These are phyloP conservation scores for Mylabris phalerata DNA, from an alignment of 1,140 invertebrate genomes.

Conservation along the genomic window DNA sequence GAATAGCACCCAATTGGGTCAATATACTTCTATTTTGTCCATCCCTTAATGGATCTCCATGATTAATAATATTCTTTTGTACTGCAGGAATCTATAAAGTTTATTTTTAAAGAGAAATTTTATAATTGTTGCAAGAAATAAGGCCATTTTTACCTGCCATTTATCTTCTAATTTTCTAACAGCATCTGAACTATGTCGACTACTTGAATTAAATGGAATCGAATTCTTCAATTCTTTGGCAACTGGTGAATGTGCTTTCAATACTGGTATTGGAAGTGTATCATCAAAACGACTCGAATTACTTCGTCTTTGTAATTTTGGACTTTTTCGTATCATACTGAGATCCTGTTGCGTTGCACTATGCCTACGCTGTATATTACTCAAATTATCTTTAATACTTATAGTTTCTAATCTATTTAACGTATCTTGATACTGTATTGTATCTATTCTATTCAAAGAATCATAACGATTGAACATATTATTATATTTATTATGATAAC, in stretches of 20 bases:
- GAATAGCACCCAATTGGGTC: conserved; percentile 52
- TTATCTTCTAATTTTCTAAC: conserved; percentile 48
- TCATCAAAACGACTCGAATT: conserved; percentile 40
- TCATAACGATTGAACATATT: conserved; percentile 36
- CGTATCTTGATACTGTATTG: conserved; percentile 32
- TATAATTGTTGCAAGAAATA: too few relatives aligned
- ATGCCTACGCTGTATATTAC: conserved; percentile 30
- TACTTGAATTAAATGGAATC: conserved; percentile 37
- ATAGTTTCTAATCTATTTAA: conserved; percentile 34
- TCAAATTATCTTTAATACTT: conserved; percentile 30
- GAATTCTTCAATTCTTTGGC: conserved; percentile 39
- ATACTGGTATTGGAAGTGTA: conserved; percentile 46
- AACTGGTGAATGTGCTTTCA: conserved; percentile 47
- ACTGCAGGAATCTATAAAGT: conserved; percentile 43
- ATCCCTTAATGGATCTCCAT: conserved; percentile 38
- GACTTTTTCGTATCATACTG: conserved; percentile 30
- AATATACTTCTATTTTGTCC: conserved; percentile 47
- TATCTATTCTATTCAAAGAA: conserved; percentile 40
- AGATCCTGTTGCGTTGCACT: conserved; percentile 41
- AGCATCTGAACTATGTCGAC: conserved; percentile 34
- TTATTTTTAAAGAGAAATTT: not conserved
- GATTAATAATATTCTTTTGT: conserved; percentile 50
- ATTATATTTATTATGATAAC: conserved; percentile 12
- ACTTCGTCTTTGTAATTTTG: conserved; percentile 35
- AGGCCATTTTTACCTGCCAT: conserved; percentile 39